Conservation (phyloP, 2,888 invertebrate species). For the Agrotis exclamationis region DNA sequence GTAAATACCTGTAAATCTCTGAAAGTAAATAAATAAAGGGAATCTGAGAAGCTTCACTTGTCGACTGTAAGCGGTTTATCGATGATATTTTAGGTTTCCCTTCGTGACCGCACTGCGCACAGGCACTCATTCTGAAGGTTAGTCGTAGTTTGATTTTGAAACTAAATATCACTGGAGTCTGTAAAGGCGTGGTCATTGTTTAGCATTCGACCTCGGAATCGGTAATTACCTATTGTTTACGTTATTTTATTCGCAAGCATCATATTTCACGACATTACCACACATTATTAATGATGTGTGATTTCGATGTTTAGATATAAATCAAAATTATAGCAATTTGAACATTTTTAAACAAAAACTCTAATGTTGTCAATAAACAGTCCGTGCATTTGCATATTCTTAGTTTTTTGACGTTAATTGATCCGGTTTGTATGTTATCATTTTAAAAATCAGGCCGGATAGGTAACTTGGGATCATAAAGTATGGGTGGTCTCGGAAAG, state of each 20-base stretch:
- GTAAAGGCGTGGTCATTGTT: conserved; percentile 67
- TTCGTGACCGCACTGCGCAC: conserved; percentile 64
- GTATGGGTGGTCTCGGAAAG: conserved; percentile 58
- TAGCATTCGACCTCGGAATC: conserved; percentile 53
- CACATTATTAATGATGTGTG: conserved; percentile 57
- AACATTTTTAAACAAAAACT: conserved; percentile 37
- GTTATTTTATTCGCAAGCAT: conserved; percentile 39
- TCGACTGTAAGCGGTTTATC: conserved; percentile 54
- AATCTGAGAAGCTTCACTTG: conserved; percentile 39
- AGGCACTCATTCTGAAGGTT: conserved; percentile 65
- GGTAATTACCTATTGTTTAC: conserved; percentile 49
- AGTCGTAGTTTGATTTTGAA: conserved; percentile 69
- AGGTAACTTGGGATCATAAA: conserved; percentile 55
- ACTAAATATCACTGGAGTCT: conserved; percentile 69
- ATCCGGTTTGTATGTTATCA: conserved; percentile 58
- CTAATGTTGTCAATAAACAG: conserved; percentile 49
- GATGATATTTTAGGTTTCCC: conserved; percentile 66
- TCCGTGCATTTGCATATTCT: conserved; percentile 54
- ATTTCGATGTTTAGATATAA: conserved; percentile 37
- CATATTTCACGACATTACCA: conserved; percentile 49
- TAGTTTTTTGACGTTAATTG: conserved; percentile 59
- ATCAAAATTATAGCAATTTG: conserved; percentile 40
- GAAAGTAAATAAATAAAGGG: conserved; percentile 35
- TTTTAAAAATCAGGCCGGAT: conserved; percentile 49
- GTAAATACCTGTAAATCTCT: conserved; percentile 1